Evolutionary conservation across 2,888 invertebrate genomes (phyloP).

Genomic region (Apotomis capreana): DNA sequence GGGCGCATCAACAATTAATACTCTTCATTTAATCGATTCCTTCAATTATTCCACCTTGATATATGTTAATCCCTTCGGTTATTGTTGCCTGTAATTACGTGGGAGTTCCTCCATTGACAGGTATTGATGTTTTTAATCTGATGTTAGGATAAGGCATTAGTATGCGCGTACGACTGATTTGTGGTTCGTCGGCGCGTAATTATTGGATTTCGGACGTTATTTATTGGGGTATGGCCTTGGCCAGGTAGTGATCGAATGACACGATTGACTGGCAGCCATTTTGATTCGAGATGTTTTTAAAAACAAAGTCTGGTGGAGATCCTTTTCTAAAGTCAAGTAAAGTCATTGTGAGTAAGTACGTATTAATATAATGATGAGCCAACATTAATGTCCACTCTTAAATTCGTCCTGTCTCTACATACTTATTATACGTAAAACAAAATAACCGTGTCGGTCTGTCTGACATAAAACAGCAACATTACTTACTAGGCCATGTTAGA

Average conservation of each 20-base stretch:
- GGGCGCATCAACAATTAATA: conserved; percentile 82
- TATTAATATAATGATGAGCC: too few relatives aligned
- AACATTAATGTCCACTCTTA: too few relatives aligned
- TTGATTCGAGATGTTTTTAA: neutral
- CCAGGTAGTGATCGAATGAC: conserved; percentile 1
- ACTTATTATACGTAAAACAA: too few relatives aligned
- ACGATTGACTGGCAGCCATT: conserved; percentile 16
- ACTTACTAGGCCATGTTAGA: too few relatives aligned
- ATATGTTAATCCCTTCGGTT: conserved; percentile 82
- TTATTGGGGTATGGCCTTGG: conserved; percentile 57
- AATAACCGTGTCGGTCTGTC: too few relatives aligned
- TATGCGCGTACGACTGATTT: conserved; percentile 76
- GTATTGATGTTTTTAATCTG: conserved; percentile 84
- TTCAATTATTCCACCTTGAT: conserved; percentile 82
- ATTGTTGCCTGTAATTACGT: conserved; percentile 82
- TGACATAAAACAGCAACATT: too few relatives aligned
- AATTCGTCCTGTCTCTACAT: too few relatives aligned
- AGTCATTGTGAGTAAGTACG: too few relatives aligned
- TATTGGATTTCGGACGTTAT: conserved; percentile 81
- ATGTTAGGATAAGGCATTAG: conserved; percentile 83
- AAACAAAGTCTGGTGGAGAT: too few relatives aligned
- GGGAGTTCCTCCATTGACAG: conserved; percentile 82
- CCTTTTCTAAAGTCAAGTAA: too few relatives aligned
- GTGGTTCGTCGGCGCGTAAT: conserved; percentile 80
- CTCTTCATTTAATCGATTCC: conserved; percentile 83